Conservation (phyloP, 2,113 vertebrate species). For the Synchiropus splendidus region DNA sequence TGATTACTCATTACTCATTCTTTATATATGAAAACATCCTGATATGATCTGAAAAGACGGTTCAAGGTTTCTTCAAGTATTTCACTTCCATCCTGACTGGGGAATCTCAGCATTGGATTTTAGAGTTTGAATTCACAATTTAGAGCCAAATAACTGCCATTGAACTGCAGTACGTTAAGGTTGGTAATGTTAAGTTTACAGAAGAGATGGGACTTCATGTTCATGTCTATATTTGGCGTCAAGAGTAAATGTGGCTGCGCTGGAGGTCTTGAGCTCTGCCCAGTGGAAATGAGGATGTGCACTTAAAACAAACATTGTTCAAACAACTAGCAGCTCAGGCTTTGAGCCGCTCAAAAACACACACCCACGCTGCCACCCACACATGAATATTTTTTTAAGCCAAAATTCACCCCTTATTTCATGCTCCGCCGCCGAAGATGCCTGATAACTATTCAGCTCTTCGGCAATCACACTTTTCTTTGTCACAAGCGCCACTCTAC, state of each 20-base stretch:
- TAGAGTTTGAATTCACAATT: too few relatives aligned
- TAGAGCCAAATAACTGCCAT: too few relatives aligned
- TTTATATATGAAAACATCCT: too few relatives aligned
- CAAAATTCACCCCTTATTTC: constrained; percentile 21
- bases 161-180: too few relatives aligned
- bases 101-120: too few relatives aligned
- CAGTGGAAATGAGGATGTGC: constrained; percentile 10
- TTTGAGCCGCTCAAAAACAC: constrained; percentile 16
- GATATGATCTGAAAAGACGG: too few relatives aligned
- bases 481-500: constrained; percentile 38
- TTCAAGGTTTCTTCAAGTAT: too few relatives aligned
- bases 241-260: constrained; percentile 7
- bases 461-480: constrained; percentile 40
- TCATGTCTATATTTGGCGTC: constrained; percentile 6
- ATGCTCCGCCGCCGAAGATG: constrained; percentile 45
- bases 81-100: too few relatives aligned
- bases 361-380: constrained; percentile 13
- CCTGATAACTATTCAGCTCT: constrained; percentile 48
- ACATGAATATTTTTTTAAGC: constrained; percentile 4
- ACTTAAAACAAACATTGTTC: constrained; percentile 22
- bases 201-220: too few relatives aligned
- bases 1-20: too few relatives aligned
- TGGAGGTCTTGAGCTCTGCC: constrained; percentile 18
- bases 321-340: constrained; percentile 15
- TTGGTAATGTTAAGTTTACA: too few relatives aligned